Evolutionary conservation across 1,140 invertebrate species (phyloP).

Genomic region (Magallana angulata): DNA sequence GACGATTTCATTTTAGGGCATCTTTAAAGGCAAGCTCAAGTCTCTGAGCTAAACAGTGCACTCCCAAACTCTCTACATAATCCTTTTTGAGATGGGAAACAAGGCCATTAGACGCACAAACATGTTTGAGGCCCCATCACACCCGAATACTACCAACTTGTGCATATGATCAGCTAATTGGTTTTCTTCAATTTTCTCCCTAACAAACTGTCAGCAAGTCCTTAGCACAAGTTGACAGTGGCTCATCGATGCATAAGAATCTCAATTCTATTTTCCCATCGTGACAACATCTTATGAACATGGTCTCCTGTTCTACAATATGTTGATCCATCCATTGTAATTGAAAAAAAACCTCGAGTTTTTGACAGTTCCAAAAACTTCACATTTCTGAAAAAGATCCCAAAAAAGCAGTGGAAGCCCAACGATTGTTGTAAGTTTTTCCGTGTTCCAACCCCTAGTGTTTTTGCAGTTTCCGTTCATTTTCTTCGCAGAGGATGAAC

Average conservation of each 20-base stretch:
- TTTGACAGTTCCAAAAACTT: not conserved
- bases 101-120: conserved; percentile 5
- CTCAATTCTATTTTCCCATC: conserved; percentile 3
- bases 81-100: not conserved
- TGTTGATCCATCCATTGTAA: conserved; percentile 20
- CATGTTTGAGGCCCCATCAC: conserved; percentile 42
- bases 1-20: not conserved
- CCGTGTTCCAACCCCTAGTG: not conserved
- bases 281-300: not conserved
- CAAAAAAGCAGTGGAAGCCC: not conserved
- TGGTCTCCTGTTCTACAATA: conserved; percentile 20
- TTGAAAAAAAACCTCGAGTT: not conserved
- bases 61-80: not conserved
- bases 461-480: too few relatives aligned
- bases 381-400: not conserved
- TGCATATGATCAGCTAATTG: not conserved
- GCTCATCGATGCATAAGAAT: conserved; percentile 21
- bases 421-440: conserved; percentile 16
- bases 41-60: conserved; percentile 43
- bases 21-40: conserved; percentile 23
- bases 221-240: conserved; percentile 17
- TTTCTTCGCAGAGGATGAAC: too few relatives aligned
- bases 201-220: conserved; percentile 21
- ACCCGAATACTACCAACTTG: conserved; percentile 12
- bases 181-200: conserved; percentile 35